Base-by-base conservation (phyloP, 2,888 invertebrate genomes). In the Teleogryllus oceanicus region DNA sequence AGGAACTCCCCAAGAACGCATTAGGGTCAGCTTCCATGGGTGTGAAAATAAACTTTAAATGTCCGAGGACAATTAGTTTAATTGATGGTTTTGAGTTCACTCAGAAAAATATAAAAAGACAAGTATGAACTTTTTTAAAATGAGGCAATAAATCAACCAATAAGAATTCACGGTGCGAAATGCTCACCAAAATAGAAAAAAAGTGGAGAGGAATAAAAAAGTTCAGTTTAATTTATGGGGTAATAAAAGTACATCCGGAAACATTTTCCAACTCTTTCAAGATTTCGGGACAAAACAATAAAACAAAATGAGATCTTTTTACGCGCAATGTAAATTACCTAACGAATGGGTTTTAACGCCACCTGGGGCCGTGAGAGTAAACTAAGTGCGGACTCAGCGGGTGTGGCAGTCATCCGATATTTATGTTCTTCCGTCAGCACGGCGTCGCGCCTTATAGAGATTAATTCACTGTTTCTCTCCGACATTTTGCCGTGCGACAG, bases 211-310 rank as follows among this genome's bases (percentile, higher is more conserved):
- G 62, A n/a, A 62, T 18, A 13, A 62, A 62, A 62, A 62, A 62
- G 62, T 62, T 13, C 16, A 62, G 62, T 13, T 37, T 62, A 62
- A 62, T 62, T 62, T 62, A 62, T 62, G n/a, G 62, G 62, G 62
- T 62, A 62, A 62, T 62, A 62, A 62, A 62, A 62, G 62, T n/a
- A 62, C 62, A 62, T 62, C 62, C 62, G 62, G 62, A 62, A 62
- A 62, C 62, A 62, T 62, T 62, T 62, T 62, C 62, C n/a, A n/a
- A 62, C 62, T 62, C 37, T 37, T 37, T 37, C 62, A 62, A 62
- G 62, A 62, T 18, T 62, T 62, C 62, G 62, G 62, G n/a, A 62
- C 62, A 62, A 62, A 62, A 62, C n/a, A 62, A 62, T 62, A 62
- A 62, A 62, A 62, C 62, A n/a, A 62, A 62, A n/a, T n/a, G 62